phyloP scores from a whole-genome alignment of 2,797 vertebrate genomes.

The Neopelma chrysocephalum region DNA sequence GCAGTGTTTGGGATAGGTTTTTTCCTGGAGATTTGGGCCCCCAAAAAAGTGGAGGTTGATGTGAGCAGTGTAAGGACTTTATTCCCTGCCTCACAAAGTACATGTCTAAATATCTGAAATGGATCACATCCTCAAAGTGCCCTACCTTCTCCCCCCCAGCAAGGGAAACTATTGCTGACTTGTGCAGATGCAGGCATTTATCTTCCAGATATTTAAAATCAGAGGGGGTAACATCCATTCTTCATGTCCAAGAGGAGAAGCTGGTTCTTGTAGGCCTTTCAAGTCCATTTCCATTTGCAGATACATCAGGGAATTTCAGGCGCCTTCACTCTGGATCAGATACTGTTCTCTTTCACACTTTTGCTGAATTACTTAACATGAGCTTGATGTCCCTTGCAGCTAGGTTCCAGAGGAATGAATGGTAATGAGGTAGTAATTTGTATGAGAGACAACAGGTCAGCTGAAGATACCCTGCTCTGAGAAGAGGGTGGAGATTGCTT shows the following conservation, averaged over 20 bases:
- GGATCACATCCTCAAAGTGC: neutral
- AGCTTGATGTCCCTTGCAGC: neutral
- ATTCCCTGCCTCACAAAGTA: neutral
- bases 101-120: neutral
- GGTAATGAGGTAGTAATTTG: constrained; percentile 7
- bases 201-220: neutral
- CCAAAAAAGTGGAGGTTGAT: neutral
- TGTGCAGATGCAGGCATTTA: neutral
- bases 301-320: neutral
- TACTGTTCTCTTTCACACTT: neutral
- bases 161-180: neutral
- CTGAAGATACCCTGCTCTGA: neutral
- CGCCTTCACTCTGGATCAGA: neutral
- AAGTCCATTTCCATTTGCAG: neutral
- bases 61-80: neutral
- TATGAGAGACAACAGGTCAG: neutral
- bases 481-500: neutral
- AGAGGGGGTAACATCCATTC: neutral
- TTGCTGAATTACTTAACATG: neutral
- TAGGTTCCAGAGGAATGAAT: neutral
- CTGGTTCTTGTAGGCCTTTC: neutral
- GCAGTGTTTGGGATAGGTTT: neutral
- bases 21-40: neutral
- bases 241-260: neutral
- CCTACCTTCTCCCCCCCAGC: neutral